Conservation (phyloP, 2,888 invertebrate species). For the Tyria jacobaeae region DNA sequence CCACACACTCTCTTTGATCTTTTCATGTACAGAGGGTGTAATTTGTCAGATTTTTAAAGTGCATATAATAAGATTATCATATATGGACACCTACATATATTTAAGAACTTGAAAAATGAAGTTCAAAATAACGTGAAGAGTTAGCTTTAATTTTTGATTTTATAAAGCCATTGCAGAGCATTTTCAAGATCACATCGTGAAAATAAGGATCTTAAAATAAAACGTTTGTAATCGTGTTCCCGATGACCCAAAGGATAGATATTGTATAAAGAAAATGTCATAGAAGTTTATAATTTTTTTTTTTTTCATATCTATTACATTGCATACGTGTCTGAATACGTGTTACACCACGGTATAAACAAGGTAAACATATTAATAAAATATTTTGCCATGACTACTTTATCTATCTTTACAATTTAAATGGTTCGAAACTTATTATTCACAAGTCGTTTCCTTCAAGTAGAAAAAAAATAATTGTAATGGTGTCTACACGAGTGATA, state of each 20-base stretch:
- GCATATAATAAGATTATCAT: slow-evolving; percentile 35
- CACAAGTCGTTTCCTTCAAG: slow-evolving; percentile 72
- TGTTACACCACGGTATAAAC: slow-evolving; percentile 6
- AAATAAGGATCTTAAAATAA: neutral
- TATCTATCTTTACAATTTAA: slow-evolving; percentile 56
- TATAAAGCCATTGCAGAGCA: slow-evolving; percentile 12
- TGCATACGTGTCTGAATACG: neutral
- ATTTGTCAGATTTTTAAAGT: slow-evolving; percentile 41
- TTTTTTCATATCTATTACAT: neutral
- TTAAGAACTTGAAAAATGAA: neutral
- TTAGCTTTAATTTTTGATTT: slow-evolving; percentile 22
- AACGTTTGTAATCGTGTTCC: neutral
- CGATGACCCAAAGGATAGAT: neutral
- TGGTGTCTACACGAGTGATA: slow-evolving; percentile 77
- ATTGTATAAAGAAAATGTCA: neutral
- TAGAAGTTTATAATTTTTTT: neutral
- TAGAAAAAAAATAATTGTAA: slow-evolving; percentile 82
- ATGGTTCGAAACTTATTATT: slow-evolving; percentile 67
- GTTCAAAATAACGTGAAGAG: slow-evolving; percentile 18
- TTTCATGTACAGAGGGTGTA: slow-evolving; percentile 34
- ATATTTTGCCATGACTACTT: slow-evolving; percentile 35
- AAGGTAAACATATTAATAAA: slow-evolving; percentile 14
- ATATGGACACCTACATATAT: neutral
- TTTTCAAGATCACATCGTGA: neutral
- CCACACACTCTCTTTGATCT: slow-evolving; percentile 44